Evolutionary conservation across 2,113 vertebrate species (phyloP).

Genomic region (Eulacestoma nigropectus): DNA sequence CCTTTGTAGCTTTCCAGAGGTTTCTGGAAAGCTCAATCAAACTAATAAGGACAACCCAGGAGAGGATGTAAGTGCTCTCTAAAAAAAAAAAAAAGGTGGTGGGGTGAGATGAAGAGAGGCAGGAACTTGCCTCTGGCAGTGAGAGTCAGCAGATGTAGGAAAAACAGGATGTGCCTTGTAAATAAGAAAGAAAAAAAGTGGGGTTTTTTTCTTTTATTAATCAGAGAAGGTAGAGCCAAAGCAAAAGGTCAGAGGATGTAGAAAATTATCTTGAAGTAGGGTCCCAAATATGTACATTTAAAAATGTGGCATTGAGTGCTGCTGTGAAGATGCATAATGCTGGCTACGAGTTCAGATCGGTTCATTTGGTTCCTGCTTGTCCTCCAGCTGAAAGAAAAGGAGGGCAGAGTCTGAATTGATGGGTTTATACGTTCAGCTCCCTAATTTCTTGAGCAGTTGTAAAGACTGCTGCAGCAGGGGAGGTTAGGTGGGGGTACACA

Average conservation of each 20-base stretch:
- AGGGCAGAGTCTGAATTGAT: not conserved
- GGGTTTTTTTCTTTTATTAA: not conserved
- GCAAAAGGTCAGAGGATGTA: not conserved
- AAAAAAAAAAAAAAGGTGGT: not conserved
- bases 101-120: not conserved
- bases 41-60: not conserved
- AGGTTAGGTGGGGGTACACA: not conserved
- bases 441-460: not conserved
- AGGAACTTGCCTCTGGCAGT: not conserved
- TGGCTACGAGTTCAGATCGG: not conserved
- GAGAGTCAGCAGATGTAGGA: not conserved
- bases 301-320: not conserved
- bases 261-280: not conserved
- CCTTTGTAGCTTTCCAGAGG: not conserved
- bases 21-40: not conserved
- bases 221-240: not conserved
- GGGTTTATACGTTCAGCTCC: not conserved
- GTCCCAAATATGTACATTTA: not conserved
- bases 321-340: not conserved
- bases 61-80: not conserved
- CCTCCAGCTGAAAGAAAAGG: not conserved
- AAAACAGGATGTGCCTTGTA: not conserved
- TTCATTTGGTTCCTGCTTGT: not conserved
- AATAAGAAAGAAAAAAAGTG: not conserved
- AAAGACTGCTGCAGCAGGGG: not conserved